Evolutionary conservation across 2,888 invertebrate genomes (phyloP).

Genomic region (Cheilosia pagana): DNA sequence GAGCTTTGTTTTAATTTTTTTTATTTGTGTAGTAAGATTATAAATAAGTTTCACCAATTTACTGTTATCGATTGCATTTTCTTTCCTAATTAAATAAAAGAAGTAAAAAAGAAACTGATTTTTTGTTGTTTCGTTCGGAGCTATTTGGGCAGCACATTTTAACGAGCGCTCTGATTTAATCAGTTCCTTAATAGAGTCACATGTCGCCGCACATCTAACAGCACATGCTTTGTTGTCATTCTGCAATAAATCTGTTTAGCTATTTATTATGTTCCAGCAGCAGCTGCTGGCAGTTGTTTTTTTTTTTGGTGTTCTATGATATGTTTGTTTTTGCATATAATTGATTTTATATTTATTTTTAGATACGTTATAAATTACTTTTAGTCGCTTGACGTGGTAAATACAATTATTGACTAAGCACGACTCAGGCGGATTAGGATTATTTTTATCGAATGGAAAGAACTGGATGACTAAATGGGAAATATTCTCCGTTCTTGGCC

Average conservation of each 20-base stretch:
- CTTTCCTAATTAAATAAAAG: constrained; percentile 22
- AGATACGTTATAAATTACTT: constrained; percentile 2
- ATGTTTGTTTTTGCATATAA: not conserved
- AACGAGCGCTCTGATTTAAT: not conserved
- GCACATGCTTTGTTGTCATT: constrained; percentile 21
- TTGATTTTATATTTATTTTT: constrained; percentile 16
- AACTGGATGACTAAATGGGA: constrained; percentile 1
- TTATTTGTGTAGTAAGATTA: not conserved
- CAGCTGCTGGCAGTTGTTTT: not conserved
- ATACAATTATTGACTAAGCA: constrained; percentile 17
- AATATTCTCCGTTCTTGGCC: not conserved
- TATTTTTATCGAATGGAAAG: not conserved
- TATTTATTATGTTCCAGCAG: not conserved
- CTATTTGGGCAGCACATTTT: constrained; percentile 26
- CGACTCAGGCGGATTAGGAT: constrained; percentile 9
- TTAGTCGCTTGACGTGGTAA: constrained; percentile 2
- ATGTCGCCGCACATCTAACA: not conserved
- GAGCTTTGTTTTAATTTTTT: constrained; percentile 2
- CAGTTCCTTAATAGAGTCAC: constrained; percentile 16
- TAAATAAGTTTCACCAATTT: constrained; percentile 5
- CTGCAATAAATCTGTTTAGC: constrained; percentile 13
- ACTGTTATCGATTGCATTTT: constrained; percentile 40
- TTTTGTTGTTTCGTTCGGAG: constrained; percentile 10
- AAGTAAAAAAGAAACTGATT: not conserved
- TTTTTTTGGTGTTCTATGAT: not conserved